Percentiles rank a stretch among this genome's conserved stretches.
Conservation (phyloP, 1,140 invertebrate genomes). For the Lordiphosa stackelbergi region DNA sequence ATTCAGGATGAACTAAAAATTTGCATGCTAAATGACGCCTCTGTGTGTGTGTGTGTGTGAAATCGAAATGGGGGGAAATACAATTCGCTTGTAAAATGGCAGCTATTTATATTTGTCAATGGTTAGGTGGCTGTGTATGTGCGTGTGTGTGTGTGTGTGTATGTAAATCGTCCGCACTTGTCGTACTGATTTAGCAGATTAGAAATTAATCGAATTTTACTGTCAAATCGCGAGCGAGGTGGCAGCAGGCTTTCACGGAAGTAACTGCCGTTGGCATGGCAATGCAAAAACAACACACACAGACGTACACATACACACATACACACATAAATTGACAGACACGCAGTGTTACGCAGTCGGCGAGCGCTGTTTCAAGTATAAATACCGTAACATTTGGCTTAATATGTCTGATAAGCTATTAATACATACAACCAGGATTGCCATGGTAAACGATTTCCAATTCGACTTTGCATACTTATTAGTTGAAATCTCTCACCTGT, state of each 20-base stretch:
- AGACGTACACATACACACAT: slow-evolving; percentile 27
- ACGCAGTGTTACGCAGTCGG: slow-evolving; percentile 71
- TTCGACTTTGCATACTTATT: slow-evolving; percentile 13
- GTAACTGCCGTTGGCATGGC: slow-evolving; percentile 55
- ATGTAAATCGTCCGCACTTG: slow-evolving; percentile 52
- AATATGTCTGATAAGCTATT: slow-evolving; percentile 45
- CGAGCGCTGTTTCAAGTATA: slow-evolving; percentile 40
- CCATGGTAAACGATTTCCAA: not conserved
- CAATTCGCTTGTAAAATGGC: slow-evolving; percentile 50
- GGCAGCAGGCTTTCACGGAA: slow-evolving; percentile 24
- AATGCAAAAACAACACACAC: slow-evolving; percentile 58
- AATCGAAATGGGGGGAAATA: slow-evolving; percentile 25
- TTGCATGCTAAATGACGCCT: slow-evolving; percentile 54
- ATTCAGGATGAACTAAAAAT: slow-evolving; percentile 26
- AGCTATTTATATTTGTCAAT: slow-evolving; percentile 55
- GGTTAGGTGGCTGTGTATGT: not conserved
- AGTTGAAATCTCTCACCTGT: slow-evolving; percentile 55
- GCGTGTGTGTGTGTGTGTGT: slow-evolving; percentile 5
- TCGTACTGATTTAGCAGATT: slow-evolving; percentile 70
- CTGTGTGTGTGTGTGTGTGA: slow-evolving; percentile 7
- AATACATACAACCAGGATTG: slow-evolving; percentile 17
- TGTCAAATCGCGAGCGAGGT: slow-evolving; percentile 66
- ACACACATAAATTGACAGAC: slow-evolving; percentile 49
- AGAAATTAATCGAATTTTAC: slow-evolving; percentile 75
- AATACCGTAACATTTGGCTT: slow-evolving; percentile 54